phyloP scores from a whole-genome alignment of 2,888 invertebrate genomes.

The Dynastes grantii region DNA sequence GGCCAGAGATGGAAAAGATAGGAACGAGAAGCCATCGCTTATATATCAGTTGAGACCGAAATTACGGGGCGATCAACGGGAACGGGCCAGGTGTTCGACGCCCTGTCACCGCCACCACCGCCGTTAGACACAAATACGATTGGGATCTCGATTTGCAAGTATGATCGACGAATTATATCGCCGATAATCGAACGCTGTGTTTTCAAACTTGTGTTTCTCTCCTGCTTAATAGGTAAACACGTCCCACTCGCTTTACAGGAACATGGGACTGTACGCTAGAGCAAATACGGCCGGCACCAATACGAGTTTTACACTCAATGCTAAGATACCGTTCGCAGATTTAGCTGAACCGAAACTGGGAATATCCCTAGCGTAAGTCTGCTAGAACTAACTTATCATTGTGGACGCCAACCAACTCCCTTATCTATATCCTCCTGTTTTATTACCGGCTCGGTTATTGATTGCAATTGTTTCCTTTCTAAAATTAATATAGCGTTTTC shows the following conservation, averaged over 20 bases:
- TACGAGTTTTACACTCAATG: constrained; percentile 63
- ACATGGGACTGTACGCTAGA: constrained; percentile 62
- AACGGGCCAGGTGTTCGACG: constrained; percentile 70
- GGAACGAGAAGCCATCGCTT: constrained; percentile 62
- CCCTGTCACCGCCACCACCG: constrained; percentile 67
- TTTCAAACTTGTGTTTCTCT: constrained; percentile 9
- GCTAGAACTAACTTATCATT: constrained; percentile 47
- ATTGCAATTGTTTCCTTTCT: constrained; percentile 54
- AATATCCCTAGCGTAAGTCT: constrained; percentile 59
- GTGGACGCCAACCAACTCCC: constrained; percentile 10
- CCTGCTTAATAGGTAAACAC: constrained; percentile 64
- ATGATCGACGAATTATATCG: constrained; percentile 51
- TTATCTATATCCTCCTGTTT: constrained; percentile 43
- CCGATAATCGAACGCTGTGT: constrained; percentile 43
- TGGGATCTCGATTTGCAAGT: constrained; percentile 70
- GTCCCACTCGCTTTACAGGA: constrained; percentile 63
- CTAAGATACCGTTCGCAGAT: constrained; percentile 65
- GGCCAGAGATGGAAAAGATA: constrained; percentile 67
- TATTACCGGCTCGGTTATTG: constrained; percentile 51
- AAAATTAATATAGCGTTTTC: constrained; percentile 54
- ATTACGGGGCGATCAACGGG: too few relatives aligned
- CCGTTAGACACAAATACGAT: constrained; percentile 65
- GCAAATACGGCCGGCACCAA: constrained; percentile 59
- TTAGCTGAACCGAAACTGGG: constrained; percentile 66
- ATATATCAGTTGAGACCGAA: constrained; percentile 67